Percentiles rank a stretch among this genome's conserved stretches.
phyloP scores from a whole-genome alignment of 2,113 vertebrate species.

The Neogobius melanostomus region DNA sequence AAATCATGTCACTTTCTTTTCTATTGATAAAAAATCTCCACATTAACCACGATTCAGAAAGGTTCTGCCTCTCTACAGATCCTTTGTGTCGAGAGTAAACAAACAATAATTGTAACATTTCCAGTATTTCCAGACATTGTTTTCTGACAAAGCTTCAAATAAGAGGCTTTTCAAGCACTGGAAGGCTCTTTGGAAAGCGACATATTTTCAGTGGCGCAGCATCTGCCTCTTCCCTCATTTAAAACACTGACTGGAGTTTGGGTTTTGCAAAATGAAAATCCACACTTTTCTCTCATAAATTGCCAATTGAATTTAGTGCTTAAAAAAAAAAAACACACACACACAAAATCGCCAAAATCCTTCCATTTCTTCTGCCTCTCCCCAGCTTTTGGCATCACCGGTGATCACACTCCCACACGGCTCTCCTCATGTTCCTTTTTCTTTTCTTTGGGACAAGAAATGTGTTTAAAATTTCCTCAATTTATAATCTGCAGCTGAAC shows the following conservation, averaged over 20 bases:
- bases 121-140: no score
- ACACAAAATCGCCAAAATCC: not conserved
- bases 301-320: constrained; percentile 40
- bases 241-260: not conserved
- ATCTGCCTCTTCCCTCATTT: not conserved
- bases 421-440: not conserved
- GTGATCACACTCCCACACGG: constrained; percentile 53
- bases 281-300: constrained; percentile 33
- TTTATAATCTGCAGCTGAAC: no score
- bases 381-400: constrained; percentile 24
- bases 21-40: no score
- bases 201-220: not conserved
- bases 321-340: constrained; percentile 13
- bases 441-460: not conserved
- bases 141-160: no score
- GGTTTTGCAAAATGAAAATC: not conserved
- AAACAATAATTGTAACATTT: no score
- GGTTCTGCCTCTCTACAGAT: no score
- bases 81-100: no score
- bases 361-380: constrained; percentile 14
- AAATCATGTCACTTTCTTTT: no score
- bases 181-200: not conserved
- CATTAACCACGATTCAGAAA: no score
- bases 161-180: no score
- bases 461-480: no score